Evolutionary conservation across 1,140 invertebrate species (phyloP).

Genomic region (Lysiphlebus fabarum): DNA sequence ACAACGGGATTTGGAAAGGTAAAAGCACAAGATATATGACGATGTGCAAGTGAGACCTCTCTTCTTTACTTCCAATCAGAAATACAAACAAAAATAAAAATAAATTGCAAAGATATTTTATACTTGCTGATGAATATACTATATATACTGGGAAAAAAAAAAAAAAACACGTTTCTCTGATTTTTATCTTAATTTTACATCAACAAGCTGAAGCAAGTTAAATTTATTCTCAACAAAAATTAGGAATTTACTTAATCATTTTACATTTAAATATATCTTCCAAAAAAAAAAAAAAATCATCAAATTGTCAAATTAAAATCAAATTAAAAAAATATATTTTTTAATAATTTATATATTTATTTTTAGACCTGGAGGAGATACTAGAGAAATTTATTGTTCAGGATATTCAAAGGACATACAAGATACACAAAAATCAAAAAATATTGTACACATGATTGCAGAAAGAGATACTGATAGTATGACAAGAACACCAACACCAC

Average conservation of each 20-base stretch:
- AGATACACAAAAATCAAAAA: slow-evolving; percentile 48
- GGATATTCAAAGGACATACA: slow-evolving; percentile 48
- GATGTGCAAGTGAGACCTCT: slow-evolving; percentile 1
- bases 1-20: background rate
- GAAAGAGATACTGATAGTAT: slow-evolving; percentile 60
- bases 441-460: slow-evolving; percentile 58
- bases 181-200: slow-evolving; percentile 14
- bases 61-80: background rate
- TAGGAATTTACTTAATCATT: background rate
- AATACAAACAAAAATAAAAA: slow-evolving; percentile 1
- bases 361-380: slow-evolving; percentile 43
- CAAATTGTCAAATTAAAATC: slow-evolving; percentile 7
- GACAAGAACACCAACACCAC: slow-evolving; percentile 46
- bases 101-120: too few species aligned
- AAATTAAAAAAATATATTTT: slow-evolving; percentile 25
- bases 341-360: slow-evolving; percentile 6
- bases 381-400: slow-evolving; percentile 48
- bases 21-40: slow-evolving; percentile 1
- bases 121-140: background rate
- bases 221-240: background rate
- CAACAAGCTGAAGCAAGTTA: background rate
- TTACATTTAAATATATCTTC: background rate
- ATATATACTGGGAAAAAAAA: too few species aligned
- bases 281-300: background rate
- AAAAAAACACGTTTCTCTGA: slow-evolving; percentile 7